phyloP scores from a whole-genome alignment of 2,797 vertebrate species.

The Alauda arvensis region DNA sequence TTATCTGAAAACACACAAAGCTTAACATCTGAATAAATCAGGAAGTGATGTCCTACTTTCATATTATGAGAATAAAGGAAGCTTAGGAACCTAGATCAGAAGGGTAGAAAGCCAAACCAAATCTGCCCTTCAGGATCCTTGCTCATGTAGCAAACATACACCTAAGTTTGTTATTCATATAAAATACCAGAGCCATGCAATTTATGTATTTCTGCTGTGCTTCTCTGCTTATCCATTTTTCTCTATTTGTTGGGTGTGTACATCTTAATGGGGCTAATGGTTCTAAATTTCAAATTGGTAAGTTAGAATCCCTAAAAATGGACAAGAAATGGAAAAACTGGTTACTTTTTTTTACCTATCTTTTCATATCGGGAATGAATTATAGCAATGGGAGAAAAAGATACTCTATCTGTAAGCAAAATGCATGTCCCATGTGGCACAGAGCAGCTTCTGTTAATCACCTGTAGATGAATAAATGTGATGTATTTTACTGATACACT shows the following conservation, averaged over 20 bases:
- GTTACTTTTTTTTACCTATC: background rate
- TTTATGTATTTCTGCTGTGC: background rate
- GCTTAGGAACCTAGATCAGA: background rate
- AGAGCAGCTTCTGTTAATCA: background rate
- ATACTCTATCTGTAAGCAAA: background rate
- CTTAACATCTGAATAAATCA: background rate
- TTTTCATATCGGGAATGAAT: background rate
- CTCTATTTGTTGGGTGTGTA: background rate
- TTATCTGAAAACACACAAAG: background rate
- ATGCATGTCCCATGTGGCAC: background rate
- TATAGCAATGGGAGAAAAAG: background rate
- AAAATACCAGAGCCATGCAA: background rate
- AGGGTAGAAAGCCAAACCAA: background rate
- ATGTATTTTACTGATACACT: background rate
- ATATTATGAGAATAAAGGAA: background rate
- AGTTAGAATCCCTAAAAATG: background rate
- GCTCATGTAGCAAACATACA: background rate
- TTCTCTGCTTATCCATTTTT: background rate
- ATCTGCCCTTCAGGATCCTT: background rate
- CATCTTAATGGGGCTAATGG: background rate
- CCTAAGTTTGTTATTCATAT: background rate
- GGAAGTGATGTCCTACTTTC: background rate
- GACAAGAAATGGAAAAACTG: background rate
- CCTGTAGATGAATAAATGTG: background rate
- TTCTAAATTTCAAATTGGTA: background rate